Percentiles rank a stretch among this genome's conserved stretches.
phyloP scores from a whole-genome alignment of 35 echinoderm and acorn worm genomes.

The Hemicentrotus pulcherrimus region DNA sequence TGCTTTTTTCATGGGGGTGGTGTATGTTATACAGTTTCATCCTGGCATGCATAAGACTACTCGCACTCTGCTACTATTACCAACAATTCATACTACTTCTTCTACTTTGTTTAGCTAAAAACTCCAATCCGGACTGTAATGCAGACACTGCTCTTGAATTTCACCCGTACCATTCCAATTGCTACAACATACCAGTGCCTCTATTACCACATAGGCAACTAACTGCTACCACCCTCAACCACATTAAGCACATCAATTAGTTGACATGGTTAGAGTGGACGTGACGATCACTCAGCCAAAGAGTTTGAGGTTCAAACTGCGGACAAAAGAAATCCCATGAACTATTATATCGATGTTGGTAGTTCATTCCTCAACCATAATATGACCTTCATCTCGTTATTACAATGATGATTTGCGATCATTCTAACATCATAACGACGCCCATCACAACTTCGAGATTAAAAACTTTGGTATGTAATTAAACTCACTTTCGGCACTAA shows the following conservation, averaged over 20 bases:
- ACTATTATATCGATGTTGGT: background rate
- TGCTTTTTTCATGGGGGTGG: no score
- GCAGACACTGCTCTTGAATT: background rate
- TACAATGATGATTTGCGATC: background rate
- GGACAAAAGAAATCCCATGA: background rate
- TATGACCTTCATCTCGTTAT: background rate
- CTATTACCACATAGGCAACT: background rate
- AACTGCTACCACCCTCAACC: background rate
- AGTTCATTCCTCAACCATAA: background rate
- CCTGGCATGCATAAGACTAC: no score
- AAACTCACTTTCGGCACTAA: background rate
- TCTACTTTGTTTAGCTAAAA: background rate
- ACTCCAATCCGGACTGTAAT: background rate
- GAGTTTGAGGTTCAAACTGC: background rate
- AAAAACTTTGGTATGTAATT: conserved; percentile 20
- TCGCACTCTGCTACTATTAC: background rate
- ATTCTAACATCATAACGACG: background rate
- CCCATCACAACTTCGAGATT: conserved; percentile 10
- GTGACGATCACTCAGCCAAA: background rate
- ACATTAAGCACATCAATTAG: background rate
- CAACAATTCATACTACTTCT: background rate
- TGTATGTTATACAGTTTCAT: no score
- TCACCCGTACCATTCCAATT: background rate
- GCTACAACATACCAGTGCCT: background rate
- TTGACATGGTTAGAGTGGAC: background rate